These are phyloP conservation scores for Ammodytes marinus DNA, from an alignment of 2,113 vertebrate genomes.

Conservation along the genomic window DNA sequence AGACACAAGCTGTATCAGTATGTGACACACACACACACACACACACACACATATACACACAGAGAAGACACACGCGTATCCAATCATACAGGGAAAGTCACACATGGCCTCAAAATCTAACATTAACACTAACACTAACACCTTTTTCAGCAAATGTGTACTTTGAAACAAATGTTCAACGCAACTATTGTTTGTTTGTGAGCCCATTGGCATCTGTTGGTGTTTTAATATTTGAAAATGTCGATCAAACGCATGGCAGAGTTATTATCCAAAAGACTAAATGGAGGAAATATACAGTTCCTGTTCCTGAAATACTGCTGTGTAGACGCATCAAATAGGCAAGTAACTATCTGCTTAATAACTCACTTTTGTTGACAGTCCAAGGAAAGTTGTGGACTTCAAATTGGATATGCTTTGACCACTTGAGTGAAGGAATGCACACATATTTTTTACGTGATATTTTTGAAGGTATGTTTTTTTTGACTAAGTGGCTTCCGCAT, in stretches of 20 bases:
- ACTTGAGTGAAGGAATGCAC: neutral
- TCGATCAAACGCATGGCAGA: neutral
- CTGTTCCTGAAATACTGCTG: neutral
- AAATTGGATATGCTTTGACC: neutral
- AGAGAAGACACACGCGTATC: neutral
- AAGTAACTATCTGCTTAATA: neutral
- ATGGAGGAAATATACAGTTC: neutral
- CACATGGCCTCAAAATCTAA: neutral
- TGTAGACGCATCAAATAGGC: neutral
- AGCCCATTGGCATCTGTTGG: neutral
- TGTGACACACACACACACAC: neutral
- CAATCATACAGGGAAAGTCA: neutral
- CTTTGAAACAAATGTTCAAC: neutral
- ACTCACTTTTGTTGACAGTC: neutral
- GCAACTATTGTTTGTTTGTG: neutral
- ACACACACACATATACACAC: neutral
- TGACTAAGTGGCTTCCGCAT: neutral
- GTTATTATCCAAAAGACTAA: neutral
- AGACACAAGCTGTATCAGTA: slow-evolving; percentile 19
- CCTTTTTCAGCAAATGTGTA: neutral
- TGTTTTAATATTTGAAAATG: neutral
- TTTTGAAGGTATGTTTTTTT: neutral
- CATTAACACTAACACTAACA: neutral
- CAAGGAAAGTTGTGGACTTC: neutral
- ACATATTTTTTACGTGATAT: neutral